Evolutionary conservation across 2,888 invertebrate species (phyloP).

Genomic region (Heliconius cydno): DNA sequence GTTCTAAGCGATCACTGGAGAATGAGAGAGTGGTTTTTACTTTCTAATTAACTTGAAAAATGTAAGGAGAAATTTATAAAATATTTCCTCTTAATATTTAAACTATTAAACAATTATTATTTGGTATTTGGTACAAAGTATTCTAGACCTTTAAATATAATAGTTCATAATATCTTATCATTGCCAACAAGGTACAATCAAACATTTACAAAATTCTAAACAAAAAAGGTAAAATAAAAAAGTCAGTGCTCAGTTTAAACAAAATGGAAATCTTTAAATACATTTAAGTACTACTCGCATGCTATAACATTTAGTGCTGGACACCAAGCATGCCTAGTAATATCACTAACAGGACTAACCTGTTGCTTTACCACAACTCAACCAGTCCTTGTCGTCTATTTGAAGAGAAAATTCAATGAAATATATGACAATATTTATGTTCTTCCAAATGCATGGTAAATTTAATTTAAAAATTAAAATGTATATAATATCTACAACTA

Average conservation of each 20-base stretch:
- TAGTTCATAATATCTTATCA: background rate
- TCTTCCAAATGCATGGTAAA: background rate
- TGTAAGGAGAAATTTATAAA: too few relatives aligned
- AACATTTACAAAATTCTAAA: constrained; percentile 10
- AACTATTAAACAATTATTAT: too few relatives aligned
- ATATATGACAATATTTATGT: constrained; percentile 3
- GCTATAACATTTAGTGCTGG: constrained; percentile 20
- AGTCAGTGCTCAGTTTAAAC: background rate
- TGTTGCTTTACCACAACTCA: constrained; percentile 81
- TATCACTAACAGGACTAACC: constrained; percentile 72
- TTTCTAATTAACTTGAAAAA: too few relatives aligned
- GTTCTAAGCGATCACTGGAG: too few relatives aligned
- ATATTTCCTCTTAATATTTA: too few relatives aligned
- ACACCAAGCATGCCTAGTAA: constrained; percentile 23
- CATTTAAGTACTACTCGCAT: constrained; percentile 35
- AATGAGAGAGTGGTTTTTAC: too few relatives aligned
- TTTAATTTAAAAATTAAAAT: background rate
- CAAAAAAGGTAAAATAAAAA: background rate
- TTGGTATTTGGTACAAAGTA: too few relatives aligned
- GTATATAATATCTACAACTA: background rate
- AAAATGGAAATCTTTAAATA: constrained; percentile 35
- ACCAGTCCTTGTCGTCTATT: constrained; percentile 83
- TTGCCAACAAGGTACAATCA: background rate
- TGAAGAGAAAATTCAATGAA: constrained; percentile 53
- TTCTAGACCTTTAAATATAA: too few relatives aligned